Percentiles rank a stretch among this genome's conserved stretches.
phyloP scores from a whole-genome alignment of 2,113 vertebrate genomes.

The Grammomys dolichurus region DNA sequence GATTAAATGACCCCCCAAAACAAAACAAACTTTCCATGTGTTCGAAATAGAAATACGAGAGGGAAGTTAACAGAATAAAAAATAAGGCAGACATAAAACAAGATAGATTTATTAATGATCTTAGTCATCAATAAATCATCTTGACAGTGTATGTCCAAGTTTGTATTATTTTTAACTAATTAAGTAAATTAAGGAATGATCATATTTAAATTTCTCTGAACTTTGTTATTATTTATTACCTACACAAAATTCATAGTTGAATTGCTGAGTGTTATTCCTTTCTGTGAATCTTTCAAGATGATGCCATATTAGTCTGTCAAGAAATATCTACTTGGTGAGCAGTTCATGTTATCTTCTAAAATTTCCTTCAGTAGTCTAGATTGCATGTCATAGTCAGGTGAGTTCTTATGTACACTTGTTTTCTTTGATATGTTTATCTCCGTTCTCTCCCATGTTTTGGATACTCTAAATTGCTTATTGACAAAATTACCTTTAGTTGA shows the following conservation, averaged over 20 bases:
- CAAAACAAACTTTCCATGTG: slow-evolving; percentile 21
- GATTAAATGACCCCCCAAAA: slow-evolving; percentile 47
- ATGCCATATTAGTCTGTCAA: background rate
- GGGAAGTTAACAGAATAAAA: background rate
- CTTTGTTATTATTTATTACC: background rate
- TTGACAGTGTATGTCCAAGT: background rate
- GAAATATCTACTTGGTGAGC: background rate
- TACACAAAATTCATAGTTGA: background rate
- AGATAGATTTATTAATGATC: background rate
- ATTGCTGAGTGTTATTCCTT: background rate
- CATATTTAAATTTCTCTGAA: background rate
- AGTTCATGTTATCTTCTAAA: background rate
- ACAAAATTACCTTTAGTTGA: background rate
- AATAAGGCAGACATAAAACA: background rate
- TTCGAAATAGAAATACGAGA: background rate
- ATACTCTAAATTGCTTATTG: background rate
- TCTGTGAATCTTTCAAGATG: background rate
- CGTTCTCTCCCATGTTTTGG: background rate
- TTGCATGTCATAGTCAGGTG: background rate
- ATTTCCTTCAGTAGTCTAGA: background rate
- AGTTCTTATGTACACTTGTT: background rate
- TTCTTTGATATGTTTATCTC: background rate
- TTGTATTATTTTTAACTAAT: slow-evolving; percentile 3
- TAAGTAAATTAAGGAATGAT: background rate
- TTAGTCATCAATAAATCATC: background rate